Evolutionary conservation across 2,113 vertebrate genomes (phyloP).

Genomic region (Myiopsitta monachus): DNA sequence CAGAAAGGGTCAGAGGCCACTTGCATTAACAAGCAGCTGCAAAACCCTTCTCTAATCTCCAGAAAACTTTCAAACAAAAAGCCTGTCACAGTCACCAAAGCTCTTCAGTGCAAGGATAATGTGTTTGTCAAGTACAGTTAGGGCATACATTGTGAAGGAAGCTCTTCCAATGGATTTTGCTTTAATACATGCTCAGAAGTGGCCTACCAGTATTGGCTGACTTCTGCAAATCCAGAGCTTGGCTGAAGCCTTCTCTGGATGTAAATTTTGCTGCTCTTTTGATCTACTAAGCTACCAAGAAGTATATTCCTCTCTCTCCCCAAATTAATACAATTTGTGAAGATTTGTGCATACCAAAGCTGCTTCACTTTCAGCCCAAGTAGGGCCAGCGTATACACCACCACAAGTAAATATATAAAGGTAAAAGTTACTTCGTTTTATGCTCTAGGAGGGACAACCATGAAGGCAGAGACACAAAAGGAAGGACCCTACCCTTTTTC

Average conservation of each 20-base stretch:
- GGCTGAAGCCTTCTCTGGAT: background rate
- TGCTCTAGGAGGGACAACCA: background rate
- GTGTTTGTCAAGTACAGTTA: background rate
- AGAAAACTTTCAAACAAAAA: background rate
- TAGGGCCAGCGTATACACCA: fast-evolving
- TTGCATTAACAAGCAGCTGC: background rate
- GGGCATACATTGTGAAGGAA: fast-evolving
- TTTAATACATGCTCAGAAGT: background rate
- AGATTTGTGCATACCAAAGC: background rate
- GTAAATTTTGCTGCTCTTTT: background rate
- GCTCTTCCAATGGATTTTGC: background rate
- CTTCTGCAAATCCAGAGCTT: background rate
- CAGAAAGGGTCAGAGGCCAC: background rate
- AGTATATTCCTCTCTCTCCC: background rate
- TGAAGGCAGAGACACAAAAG: background rate
- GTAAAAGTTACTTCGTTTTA: background rate
- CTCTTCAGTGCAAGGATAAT: background rate
- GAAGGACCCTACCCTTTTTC: background rate
- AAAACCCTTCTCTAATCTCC: background rate
- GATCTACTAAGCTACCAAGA: background rate
- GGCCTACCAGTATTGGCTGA: background rate
- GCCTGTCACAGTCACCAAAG: background rate
- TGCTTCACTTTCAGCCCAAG: background rate
- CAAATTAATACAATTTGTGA: fast-evolving
- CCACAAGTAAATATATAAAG: fast-evolving